Conservation (phyloP, 2,797 vertebrate species). For the Rhincodon typus region DNA sequence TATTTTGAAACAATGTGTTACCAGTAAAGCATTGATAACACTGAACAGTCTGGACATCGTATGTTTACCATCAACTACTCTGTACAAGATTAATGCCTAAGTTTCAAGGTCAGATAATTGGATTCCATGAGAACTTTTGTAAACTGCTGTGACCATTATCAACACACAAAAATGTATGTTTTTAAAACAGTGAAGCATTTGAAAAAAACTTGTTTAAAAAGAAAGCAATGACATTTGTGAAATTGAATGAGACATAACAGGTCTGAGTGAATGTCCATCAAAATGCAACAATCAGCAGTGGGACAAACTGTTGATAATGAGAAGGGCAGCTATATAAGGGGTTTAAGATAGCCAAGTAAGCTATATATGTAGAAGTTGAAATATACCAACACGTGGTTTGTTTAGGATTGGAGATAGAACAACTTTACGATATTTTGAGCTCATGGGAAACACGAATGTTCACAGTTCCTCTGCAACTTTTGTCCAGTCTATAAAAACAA, state of each 20-base stretch:
- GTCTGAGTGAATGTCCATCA: not conserved
- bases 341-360: no score
- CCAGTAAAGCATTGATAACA: not conserved
- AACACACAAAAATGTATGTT: not conserved
- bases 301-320: not conserved
- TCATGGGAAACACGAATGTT: not conserved
- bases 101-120: not conserved
- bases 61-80: not conserved
- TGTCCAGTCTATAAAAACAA: not conserved
- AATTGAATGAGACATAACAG: not conserved
- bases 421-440: not conserved
- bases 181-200: no score
- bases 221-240: not conserved
- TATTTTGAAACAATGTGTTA: not conserved
- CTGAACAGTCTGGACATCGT: not conserved
- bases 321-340: not conserved
- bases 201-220: not conserved
- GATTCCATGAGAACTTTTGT: not conserved
- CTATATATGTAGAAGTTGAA: not conserved
- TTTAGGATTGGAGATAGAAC: not conserved
- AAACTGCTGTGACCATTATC: not conserved
- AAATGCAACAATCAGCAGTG: not conserved
- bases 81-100: not conserved
- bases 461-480: not conserved
- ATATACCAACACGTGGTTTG: not conserved